Evolutionary conservation across 2,888 invertebrate species (phyloP).

Genomic region (Orthosia incerta): DNA sequence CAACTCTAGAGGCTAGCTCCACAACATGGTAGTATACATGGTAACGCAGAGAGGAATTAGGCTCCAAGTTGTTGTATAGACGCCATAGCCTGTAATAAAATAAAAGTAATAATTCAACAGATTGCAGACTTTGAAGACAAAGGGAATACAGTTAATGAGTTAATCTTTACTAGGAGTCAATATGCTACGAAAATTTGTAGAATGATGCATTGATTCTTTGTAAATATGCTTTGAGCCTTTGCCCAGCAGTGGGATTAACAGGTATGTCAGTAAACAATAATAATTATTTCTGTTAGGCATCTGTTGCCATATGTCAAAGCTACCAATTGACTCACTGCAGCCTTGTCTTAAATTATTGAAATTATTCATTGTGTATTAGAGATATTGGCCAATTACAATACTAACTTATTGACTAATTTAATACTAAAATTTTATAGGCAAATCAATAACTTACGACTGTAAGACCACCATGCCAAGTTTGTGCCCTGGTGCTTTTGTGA

Average conservation of each 20-base stretch:
- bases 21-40: conserved; percentile 98
- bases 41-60: conserved; percentile 96
- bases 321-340: background rate
- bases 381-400: background rate
- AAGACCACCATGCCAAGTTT: conserved; percentile 95
- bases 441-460: conserved; percentile 93
- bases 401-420: too few relatives aligned
- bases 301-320: background rate
- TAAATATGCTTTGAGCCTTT: too few relatives aligned
- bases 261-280: too few relatives aligned
- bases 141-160: too few relatives aligned
- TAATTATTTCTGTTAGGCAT: background rate
- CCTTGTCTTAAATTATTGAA: too few relatives aligned
- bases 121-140: too few relatives aligned
- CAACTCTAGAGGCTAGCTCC: conserved; percentile 96
- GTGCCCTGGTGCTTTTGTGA: conserved; percentile 96
- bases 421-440: background rate
- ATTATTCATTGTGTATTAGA: too few relatives aligned
- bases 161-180: too few relatives aligned
- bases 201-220: too few relatives aligned
- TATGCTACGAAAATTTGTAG: too few relatives aligned
- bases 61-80: conserved; percentile 97
- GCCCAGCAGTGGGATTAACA: too few relatives aligned
- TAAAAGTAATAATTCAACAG: background rate
- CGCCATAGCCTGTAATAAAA: conserved; percentile 94